A percentile compares a stretch with the other conserved stretches of the same genome.
Evolutionary conservation across 2,113 vertebrate genomes (phyloP).

Genomic region (Malurus cyaneus): DNA sequence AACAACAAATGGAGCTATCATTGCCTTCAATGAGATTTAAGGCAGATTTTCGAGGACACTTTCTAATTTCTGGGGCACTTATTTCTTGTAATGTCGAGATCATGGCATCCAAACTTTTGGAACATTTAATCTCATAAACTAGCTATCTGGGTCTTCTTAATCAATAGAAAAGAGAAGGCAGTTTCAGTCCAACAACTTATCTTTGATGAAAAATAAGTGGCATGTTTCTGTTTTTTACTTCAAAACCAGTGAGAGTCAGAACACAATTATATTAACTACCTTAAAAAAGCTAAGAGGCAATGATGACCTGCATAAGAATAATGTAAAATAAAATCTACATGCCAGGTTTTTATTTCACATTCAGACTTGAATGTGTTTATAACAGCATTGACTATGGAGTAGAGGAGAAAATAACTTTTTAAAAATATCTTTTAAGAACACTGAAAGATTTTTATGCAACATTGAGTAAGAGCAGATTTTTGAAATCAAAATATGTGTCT

Average conservation of each 20-base stretch:
- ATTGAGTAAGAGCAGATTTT: neutral
- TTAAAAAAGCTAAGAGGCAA: neutral
- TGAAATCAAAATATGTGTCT: neutral
- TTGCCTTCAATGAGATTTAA: neutral
- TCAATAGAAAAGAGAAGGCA: neutral
- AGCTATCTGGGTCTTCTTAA: neutral
- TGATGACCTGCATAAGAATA: neutral
- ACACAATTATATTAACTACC: neutral
- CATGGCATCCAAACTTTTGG: neutral
- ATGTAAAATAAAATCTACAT: neutral
- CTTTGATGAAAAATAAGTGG: neutral
- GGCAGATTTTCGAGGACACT: neutral
- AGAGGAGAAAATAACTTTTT: neutral
- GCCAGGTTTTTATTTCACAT: neutral
- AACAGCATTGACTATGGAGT: neutral
- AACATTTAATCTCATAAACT: neutral
- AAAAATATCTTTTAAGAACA: neutral
- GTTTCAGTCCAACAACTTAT: neutral
- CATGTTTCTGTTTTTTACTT: neutral
- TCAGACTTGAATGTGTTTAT: neutral
- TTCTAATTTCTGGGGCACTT: neutral
- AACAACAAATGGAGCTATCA: too few species aligned
- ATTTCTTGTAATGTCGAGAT: neutral
- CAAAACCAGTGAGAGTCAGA: accelerated
- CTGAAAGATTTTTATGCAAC: neutral